Base-by-base conservation (phyloP, 37 sponge, comb jelly and placozoan genomes). In the Tethya wilhelma region DNA sequence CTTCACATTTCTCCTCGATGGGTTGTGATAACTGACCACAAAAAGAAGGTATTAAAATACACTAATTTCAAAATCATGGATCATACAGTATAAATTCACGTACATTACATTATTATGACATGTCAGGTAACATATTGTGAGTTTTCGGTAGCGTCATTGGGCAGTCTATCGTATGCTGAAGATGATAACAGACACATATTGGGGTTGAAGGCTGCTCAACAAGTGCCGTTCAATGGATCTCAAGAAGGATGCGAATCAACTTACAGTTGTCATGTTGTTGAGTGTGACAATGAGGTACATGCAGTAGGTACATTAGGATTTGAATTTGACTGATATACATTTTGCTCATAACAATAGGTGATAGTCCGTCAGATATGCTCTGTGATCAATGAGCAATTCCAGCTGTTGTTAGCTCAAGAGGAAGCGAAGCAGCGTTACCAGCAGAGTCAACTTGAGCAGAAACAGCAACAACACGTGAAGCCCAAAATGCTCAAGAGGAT, bases 141-240 rank as follows among this genome's bases (percentile, higher is more conserved):
- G 26, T 40, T 84, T 53, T 65, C 64, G 29, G 65, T 85, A 33
- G 75, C 75, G 0, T 77, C 73, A 37, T 39, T 94, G 28, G 89
- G 89, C 49, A 94, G 95, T 57, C 71, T 94, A 23, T 68, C 85
- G 3, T 94, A 94, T 81, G 95, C 86, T n/a, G 93, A 94, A 75
- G 92, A 94, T 66, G 95, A 94, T 43, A 73, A 67, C 20, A 67
- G 76, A 26, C 95, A 94, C 56, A 68, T 91, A n/a, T 44, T 94
- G 28, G 95, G 93, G 1, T 56, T 94, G 49, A 94, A 90, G 75
- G 70, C 84, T 1, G 66, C 73, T 14, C 57, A 67, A 4, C 71
- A 67, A n/a, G 32, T 37, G n/a, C 26, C 37, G 3, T 56, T 25
- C 9, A 73, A 6, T 0, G 55, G 49, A 19, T 38, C 67, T 64